Evolutionary conservation across 2,797 vertebrate species (phyloP), one percentile per base, ranked within the genome.

Genomic region (Lithobates pipiens): DNA sequence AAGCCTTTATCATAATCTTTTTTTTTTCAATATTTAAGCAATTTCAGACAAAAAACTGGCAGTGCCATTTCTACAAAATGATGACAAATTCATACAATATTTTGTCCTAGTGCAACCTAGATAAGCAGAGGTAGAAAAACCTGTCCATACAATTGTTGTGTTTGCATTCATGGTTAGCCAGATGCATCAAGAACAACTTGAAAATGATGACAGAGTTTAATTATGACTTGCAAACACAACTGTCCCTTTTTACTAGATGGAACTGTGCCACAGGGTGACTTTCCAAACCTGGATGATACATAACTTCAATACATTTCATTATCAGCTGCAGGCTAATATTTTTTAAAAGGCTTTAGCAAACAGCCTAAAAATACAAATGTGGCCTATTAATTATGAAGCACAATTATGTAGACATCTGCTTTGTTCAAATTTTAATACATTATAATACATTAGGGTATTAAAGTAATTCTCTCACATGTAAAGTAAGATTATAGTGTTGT

Each of bases 101-200:
- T 27, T 46, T 34, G 10, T 81, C 10, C 10, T 67, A 67, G 34
- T 13, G 69, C n/a, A 10, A 39, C 32, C 23, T 29, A 82, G 71
- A 61, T 36, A 82, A 73, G 32, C 23, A 81, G 39, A 61, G 73
- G 23, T 73, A 71, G 8, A 81, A 23, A 57, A 83, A 69, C 46
- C 61, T 83, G 72, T 65, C 63, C 16, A 68, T 65, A 27, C 63
- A 69, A 23, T 54, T 34, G 76, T 83, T 83, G 46, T 36, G 29
- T 57, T 76, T 70, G 42, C 63, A 76, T 83, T 67, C 42, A 61
- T 81, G 29, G 50, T 68, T 77, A 76, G 36, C 42, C 73, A 76
- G 65, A 83, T 68, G 63, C 29, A 69, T 76, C 63, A 76, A 25
- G 63, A 36, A 69, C 29, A 34, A 76, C 29, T 70, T 76, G 77